phyloP scores from a whole-genome alignment of 1,140 invertebrate species.

The Ruditapes philippinarum region DNA sequence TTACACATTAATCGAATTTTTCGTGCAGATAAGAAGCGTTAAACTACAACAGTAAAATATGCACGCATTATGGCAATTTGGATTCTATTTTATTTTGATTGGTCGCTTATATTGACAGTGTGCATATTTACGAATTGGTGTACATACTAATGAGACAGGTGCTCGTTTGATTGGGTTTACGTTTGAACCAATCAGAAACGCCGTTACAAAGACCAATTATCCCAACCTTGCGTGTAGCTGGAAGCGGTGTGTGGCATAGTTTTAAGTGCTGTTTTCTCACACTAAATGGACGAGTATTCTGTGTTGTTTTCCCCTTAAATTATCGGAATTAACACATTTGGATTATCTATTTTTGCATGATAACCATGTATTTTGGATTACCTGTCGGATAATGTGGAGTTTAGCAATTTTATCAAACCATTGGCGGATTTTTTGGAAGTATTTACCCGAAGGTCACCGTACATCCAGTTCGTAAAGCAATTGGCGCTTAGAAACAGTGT shows the following conservation, averaged over 20 bases:
- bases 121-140: conserved; percentile 26
- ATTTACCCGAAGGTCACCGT: conserved; percentile 16
- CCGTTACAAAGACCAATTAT: conserved; percentile 51
- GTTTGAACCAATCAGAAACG: conserved; percentile 36
- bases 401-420: conserved; percentile 10
- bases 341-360: background rate
- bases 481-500: background rate
- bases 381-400: conserved; percentile 45
- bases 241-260: conserved; percentile 67
- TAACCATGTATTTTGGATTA: conserved; percentile 67
- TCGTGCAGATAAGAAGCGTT: background rate
- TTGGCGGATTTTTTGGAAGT: background rate
- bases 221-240: conserved; percentile 55
- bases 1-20: too few species aligned
- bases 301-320: conserved; percentile 38
- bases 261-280: conserved; percentile 63
- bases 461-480: background rate
- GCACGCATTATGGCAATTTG: background rate
- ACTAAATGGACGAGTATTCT: conserved; percentile 38
- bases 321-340: conserved; percentile 39
- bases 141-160: conserved; percentile 48
- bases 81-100: background rate
- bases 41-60: background rate
- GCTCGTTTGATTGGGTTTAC: conserved; percentile 24
- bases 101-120: conserved; percentile 3